Conservation (phyloP, 2,113 vertebrate species). For the Mesoclemmys tuberculata region DNA sequence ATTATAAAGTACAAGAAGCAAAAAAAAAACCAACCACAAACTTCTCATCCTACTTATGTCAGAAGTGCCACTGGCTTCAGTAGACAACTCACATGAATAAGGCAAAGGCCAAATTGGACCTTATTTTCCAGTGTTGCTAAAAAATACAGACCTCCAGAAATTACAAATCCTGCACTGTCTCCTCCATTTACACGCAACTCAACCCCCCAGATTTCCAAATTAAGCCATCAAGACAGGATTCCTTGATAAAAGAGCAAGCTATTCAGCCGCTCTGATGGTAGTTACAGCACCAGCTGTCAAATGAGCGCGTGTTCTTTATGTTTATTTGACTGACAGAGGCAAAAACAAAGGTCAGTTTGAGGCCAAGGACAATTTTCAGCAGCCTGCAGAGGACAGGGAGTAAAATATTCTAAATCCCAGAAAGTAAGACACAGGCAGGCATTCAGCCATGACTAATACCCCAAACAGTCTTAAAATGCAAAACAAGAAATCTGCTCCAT, state of each 20-base stretch:
- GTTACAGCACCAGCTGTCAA: not conserved
- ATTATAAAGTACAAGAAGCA: not conserved
- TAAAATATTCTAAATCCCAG: not conserved
- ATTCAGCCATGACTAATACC: conserved; percentile 55
- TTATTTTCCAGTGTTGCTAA: not conserved
- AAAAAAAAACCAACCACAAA: too few relatives aligned
- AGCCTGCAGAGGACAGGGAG: not conserved
- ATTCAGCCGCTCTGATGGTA: not conserved
- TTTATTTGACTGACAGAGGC: not conserved
- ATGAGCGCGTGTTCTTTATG: not conserved
- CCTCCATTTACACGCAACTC: not conserved
- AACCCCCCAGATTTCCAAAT: not conserved
- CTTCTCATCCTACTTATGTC: fast-evolving
- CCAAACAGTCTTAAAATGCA: conserved; percentile 36
- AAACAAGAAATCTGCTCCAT: conserved; percentile 38
- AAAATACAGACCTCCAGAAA: not conserved
- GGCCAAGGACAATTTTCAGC: not conserved
- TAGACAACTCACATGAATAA: not conserved
- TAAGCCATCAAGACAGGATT: not conserved
- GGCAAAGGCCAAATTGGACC: not conserved
- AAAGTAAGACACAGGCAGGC: not conserved
- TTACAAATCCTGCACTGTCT: not conserved
- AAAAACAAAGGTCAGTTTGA: not conserved
- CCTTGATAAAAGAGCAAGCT: not conserved
- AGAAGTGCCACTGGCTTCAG: not conserved